These are phyloP conservation scores for Falco naumanni DNA, from an alignment of 2,797 vertebrate species.

Conservation along the genomic window DNA sequence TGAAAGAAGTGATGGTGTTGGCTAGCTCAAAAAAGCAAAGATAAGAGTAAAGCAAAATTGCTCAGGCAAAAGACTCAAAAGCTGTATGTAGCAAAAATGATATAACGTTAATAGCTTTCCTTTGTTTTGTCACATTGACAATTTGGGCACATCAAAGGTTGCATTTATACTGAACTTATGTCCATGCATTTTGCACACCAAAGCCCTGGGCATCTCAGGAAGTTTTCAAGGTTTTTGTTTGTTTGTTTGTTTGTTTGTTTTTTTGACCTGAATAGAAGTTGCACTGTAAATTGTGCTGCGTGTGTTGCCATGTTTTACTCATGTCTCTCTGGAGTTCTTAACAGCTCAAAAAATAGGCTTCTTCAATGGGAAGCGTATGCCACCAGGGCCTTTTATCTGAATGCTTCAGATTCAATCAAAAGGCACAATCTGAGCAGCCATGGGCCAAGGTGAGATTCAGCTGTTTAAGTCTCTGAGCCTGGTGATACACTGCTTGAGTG, in stretches of 20 bases:
- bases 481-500: not conserved
- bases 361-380: constrained; percentile 21
- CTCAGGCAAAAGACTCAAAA: not conserved
- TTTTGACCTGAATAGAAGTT: constrained; percentile 47
- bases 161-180: not conserved
- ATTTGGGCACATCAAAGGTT: not conserved
- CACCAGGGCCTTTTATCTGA: constrained; percentile 45
- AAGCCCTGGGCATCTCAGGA: not conserved
- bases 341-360: constrained; percentile 18
- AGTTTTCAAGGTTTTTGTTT: not conserved
- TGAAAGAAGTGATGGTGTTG: not conserved
- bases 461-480: not conserved
- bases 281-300: constrained; percentile 52
- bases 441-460: not conserved
- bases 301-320: constrained; percentile 45
- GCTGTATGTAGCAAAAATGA: not conserved
- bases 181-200: not conserved
- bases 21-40: not conserved
- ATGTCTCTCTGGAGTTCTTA: constrained; percentile 32
- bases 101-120: not conserved
- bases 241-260: not conserved
- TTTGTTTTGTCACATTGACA: not conserved
- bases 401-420: constrained; percentile 60
- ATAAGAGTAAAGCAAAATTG: not conserved
- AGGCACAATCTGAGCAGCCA: constrained; percentile 31